Conservation (phyloP, 2,888 invertebrate species). For the Choristoneura rosaceana region DNA sequence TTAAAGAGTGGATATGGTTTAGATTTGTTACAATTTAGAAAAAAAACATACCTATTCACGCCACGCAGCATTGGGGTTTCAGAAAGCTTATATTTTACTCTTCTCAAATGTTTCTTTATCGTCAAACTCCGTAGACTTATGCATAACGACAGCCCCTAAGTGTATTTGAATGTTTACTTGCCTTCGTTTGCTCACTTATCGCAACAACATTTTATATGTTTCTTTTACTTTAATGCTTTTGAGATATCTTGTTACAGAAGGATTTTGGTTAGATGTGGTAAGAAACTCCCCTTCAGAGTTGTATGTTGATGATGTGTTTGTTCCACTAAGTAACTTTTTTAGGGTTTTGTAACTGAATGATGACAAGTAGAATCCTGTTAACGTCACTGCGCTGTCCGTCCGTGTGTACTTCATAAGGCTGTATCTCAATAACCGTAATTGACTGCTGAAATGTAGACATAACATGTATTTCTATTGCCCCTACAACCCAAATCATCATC, state of each 20-base stretch:
- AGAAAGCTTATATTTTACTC: not conserved
- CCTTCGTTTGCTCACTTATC: conserved; percentile 23
- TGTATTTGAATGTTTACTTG: conserved; percentile 54
- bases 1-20: too few relatives aligned
- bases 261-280: not conserved
- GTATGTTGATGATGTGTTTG: not conserved
- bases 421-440: too few relatives aligned
- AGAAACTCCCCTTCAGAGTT: not conserved
- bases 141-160: conserved; percentile 24
- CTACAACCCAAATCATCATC: too few relatives aligned
- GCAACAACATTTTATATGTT: conserved; percentile 21
- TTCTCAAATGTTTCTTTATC: not conserved
- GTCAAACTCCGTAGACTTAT: not conserved
- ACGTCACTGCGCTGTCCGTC: too few relatives aligned
- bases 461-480: too few relatives aligned
- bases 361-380: too few relatives aligned
- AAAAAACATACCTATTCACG: not conserved
- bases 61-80: not conserved
- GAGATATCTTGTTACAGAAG: conserved; percentile 24
- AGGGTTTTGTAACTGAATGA: too few relatives aligned
- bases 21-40: too few relatives aligned
- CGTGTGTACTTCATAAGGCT: too few relatives aligned
- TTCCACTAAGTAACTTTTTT: too few relatives aligned
- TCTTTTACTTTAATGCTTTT: conserved; percentile 34
- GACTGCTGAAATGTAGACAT: too few relatives aligned